phyloP scores from a whole-genome alignment of 2,797 vertebrate genomes.

The Coregonus suidteri region DNA sequence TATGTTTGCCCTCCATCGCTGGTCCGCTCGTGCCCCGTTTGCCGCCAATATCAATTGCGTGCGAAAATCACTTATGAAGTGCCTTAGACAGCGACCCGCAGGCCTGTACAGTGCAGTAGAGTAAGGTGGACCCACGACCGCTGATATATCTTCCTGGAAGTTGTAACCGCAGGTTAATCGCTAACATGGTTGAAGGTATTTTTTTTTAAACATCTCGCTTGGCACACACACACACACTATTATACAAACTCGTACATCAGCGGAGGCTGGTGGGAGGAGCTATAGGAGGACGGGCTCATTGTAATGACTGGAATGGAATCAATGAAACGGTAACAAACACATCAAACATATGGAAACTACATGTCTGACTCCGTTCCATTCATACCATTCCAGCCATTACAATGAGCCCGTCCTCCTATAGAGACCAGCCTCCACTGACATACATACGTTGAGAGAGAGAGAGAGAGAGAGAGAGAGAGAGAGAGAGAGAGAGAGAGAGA shows the following conservation, averaged over 20 bases:
- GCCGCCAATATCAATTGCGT: conserved; percentile 21
- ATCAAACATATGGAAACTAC: no score
- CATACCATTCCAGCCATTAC: no score
- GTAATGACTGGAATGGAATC: no score
- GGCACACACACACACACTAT: conserved; percentile 6
- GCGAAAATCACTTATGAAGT: conserved; percentile 28
- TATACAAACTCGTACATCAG: not conserved
- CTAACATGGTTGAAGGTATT: conserved; percentile 5
- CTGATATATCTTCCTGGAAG: not conserved
- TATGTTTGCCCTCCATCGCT: conserved; percentile 23
- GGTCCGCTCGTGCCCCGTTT: conserved; percentile 18
- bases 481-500: conserved; percentile 13
- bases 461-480: conserved; percentile 20
- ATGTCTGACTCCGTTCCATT: no score
- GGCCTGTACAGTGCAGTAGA: not conserved
- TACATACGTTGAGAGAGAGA: not conserved
- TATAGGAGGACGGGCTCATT: no score
- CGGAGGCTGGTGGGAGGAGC: conserved; percentile 10
- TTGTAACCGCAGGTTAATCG: conserved; percentile 26
- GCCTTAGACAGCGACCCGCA: not conserved
- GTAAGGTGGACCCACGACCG: not conserved
- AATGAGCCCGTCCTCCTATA: no score
- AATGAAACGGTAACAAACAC: no score
- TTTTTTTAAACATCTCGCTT: not conserved
- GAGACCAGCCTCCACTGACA: no score